A percentile compares a stretch with the other conserved stretches of the same genome.
phyloP scores from a whole-genome alignment of 2,888 invertebrate genomes.

The Quadroppia sp. region DNA sequence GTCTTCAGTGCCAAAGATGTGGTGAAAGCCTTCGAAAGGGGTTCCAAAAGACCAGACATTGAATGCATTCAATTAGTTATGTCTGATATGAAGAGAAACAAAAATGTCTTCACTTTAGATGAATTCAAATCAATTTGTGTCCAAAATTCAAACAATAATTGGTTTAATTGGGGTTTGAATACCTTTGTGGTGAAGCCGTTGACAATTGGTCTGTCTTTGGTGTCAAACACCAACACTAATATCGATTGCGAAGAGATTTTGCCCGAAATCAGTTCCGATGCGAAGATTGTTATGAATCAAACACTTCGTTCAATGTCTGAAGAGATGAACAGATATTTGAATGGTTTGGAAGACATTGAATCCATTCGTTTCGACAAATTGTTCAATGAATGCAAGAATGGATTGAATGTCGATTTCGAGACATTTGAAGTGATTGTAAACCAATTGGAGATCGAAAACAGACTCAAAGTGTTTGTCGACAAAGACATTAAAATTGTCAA shows the following conservation, averaged over 20 bases:
- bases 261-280: constrained; percentile 20
- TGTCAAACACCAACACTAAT: not conserved
- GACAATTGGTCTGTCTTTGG: constrained; percentile 29
- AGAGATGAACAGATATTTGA: constrained; percentile 9
- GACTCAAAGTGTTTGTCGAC: constrained; percentile 37
- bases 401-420: constrained; percentile 6
- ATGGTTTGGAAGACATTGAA: constrained; percentile 33
- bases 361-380: constrained; percentile 34
- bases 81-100: constrained; percentile 27
- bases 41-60: constrained; percentile 23
- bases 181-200: constrained; percentile 38
- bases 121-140: not conserved
- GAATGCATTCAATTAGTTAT: constrained; percentile 39
- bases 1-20: constrained; percentile 36
- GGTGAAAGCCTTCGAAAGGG: constrained; percentile 31
- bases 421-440: constrained; percentile 30
- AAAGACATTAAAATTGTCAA: constrained; percentile 36
- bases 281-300: constrained; percentile 17
- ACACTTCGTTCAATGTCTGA: constrained; percentile 32
- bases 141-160: not conserved
- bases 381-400: constrained; percentile 24
- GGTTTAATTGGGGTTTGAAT: constrained; percentile 41
- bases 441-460: constrained; percentile 27
- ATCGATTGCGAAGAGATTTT: constrained; percentile 9
- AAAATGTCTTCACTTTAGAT: constrained; percentile 12